phyloP scores from a whole-genome alignment of 2,888 invertebrate species.

The Scaptomyza caliginosa region DNA sequence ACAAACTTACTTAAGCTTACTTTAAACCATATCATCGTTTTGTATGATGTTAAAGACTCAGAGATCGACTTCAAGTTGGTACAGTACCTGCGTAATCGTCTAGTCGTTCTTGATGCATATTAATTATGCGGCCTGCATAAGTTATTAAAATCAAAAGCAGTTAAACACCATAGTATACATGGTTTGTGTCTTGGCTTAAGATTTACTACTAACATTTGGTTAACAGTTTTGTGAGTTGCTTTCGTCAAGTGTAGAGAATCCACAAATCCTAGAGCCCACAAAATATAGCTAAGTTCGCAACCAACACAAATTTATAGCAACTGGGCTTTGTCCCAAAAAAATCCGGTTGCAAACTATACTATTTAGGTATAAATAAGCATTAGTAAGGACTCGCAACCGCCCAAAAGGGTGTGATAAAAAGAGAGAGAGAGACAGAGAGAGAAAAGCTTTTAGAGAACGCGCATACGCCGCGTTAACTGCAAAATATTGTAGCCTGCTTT shows the following conservation, averaged over 20 bases:
- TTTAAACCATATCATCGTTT: no score
- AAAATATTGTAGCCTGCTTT: slow-evolving; percentile 39
- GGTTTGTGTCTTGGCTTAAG: background rate
- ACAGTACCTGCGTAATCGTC: no score
- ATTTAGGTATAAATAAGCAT: slow-evolving; percentile 35
- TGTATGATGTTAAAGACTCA: no score
- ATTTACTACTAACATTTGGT: slow-evolving; percentile 8
- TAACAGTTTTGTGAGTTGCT: slow-evolving; percentile 18
- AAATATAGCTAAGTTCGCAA: background rate
- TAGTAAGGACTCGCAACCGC: background rate
- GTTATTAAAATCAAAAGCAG: no score
- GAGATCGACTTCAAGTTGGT: no score
- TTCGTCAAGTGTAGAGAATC: slow-evolving; percentile 9
- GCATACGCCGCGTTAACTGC: slow-evolving; percentile 23
- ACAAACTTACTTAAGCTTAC: no score
- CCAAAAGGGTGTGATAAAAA: background rate
- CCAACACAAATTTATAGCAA: slow-evolving; percentile 29
- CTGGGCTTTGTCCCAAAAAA: slow-evolving; percentile 40
- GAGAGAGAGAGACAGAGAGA: background rate
- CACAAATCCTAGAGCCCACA: slow-evolving; percentile 10
- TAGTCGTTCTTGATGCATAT: no score
- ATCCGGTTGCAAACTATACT: background rate
- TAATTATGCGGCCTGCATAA: no score
- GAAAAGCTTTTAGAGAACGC: slow-evolving; percentile 6
- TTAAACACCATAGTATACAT: no score